Evolutionary conservation across 2,888 invertebrate species (phyloP).

Genomic region (Ichneumoninae sp.): DNA sequence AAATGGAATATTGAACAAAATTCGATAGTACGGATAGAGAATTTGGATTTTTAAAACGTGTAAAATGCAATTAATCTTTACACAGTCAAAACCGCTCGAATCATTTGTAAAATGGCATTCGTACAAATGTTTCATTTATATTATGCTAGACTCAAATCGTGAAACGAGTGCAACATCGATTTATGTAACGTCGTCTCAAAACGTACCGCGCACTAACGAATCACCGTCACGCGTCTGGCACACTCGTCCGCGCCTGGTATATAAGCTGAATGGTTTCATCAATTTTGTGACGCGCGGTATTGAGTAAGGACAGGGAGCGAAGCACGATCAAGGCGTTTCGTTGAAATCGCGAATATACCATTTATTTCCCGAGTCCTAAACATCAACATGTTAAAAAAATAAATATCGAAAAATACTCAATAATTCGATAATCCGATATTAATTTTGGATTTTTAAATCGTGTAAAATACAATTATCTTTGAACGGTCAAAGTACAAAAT

Average conservation of each 20-base stretch:
- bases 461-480: no score
- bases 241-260: background rate
- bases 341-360: background rate
- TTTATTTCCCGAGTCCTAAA: background rate
- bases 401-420: no score
- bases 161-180: background rate
- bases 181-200: constrained; percentile 12
- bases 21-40: no score
- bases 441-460: no score
- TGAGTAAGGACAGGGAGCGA: background rate
- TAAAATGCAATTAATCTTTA: background rate
- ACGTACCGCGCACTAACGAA: constrained; percentile 1
- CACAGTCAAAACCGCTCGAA: no score
- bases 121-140: no score
- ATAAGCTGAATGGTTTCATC: background rate
- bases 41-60: background rate
- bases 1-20: no score
- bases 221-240: constrained; percentile 3
- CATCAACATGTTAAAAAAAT: no score
- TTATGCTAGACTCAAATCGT: no score
- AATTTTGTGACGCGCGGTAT: constrained; percentile 5
- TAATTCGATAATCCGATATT: no score
- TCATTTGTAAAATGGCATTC: no score
- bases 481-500: background rate
- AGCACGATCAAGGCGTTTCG: background rate